A percentile compares a stretch with the other conserved stretches of the same genome.
These are phyloP conservation scores for Hozukius guyotensis DNA, from an alignment of 2,797 vertebrate genomes.

Conservation along the genomic window DNA sequence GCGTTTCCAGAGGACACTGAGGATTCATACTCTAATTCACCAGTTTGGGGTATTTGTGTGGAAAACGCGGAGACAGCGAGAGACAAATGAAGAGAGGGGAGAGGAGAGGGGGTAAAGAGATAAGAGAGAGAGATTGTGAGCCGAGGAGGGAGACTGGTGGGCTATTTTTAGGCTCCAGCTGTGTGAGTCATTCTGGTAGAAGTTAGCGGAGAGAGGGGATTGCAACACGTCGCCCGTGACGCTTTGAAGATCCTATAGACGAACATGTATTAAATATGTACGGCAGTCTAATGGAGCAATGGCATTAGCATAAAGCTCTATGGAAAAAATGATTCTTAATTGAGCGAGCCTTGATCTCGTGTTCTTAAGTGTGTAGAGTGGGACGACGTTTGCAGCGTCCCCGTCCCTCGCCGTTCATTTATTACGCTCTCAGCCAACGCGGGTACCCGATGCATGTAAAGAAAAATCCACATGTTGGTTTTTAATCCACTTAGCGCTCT, in stretches of 20 bases:
- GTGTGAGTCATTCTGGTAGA: constrained; percentile 74
- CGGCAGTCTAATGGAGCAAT: constrained; percentile 34
- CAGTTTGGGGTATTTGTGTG: constrained; percentile 58
- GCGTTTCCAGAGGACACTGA: constrained; percentile 41
- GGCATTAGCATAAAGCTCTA: constrained; percentile 61
- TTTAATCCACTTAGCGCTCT: constrained; percentile 17
- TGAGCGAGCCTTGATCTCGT: constrained; percentile 61
- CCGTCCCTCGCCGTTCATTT: constrained; percentile 24
- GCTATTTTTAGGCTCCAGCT: constrained; percentile 81
- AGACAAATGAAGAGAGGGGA: constrained; percentile 43
- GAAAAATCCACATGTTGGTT: constrained; percentile 29
- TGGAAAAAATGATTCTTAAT: constrained; percentile 69
- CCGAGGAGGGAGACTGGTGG: constrained; percentile 61
- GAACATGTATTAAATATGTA: constrained; percentile 51
- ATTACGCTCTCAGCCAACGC: constrained; percentile 18
- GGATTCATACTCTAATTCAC: constrained; percentile 69
- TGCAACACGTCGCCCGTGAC: constrained; percentile 22
- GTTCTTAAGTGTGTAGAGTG: constrained; percentile 39
- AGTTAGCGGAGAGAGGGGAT: constrained; percentile 1
- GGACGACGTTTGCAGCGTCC: constrained; percentile 1
- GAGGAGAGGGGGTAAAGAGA: constrained; percentile 42
- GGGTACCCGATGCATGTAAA: constrained; percentile 10
- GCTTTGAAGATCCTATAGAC: constrained; percentile 55
- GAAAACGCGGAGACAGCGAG: constrained; percentile 32
- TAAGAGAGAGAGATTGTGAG: constrained; percentile 61